Base-by-base conservation (phyloP, 1,140 invertebrate genomes). In the Drosophila punjabiensis region DNA sequence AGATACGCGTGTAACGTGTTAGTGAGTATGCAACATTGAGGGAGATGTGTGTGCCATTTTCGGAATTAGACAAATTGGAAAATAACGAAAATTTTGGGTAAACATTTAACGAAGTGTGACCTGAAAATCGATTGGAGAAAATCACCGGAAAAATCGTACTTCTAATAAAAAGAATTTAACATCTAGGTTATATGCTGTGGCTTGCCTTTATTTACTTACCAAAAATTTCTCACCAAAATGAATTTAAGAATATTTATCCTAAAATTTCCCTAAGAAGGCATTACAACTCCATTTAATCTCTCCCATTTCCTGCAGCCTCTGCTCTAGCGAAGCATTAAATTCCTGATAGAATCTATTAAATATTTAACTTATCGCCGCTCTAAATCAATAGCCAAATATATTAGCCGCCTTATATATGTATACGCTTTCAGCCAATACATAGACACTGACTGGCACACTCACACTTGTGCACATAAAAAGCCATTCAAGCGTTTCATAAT, bases 401-500 rank as follows among this genome's bases (percentile, higher is more conserved):
- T 79, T 66, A 71, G 64, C 41, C 32, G n/a, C 45, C 11, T 18
- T 52, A 66, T 67, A 24, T 74, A 52, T 24, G 24, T 1, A 58
- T 33, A 48, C 30, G 58, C 50, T 47, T 39, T 45, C 16, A 24
- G 53, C 33, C 47, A 43, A 59, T 32, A 62, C 70, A 62, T 60
- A 62, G 33, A 18, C 67, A 68, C 53, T 6, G 18, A 58, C 47
- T 67, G 9, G 20, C 35, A 47, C 58, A 71, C 24, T 39, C 30
- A 81, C 47, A 62, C 53, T 66, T 39, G 20, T 45, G 53, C 53
- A 73, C 48, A 89, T 89, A 67, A 65, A 85, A 90, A 89, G 55
- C 73, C 86, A 91, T 81, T 90, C 64, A 80, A 91, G 87, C 82
- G 82, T 90, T 86, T 86, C 87, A 90, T 91, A 90, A 90, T 82